Percentiles rank a stretch among this genome's conserved stretches.
These are phyloP conservation scores for Thalassarche chlororhynchos DNA, from an alignment of 2,113 vertebrate species.

Conservation along the genomic window DNA sequence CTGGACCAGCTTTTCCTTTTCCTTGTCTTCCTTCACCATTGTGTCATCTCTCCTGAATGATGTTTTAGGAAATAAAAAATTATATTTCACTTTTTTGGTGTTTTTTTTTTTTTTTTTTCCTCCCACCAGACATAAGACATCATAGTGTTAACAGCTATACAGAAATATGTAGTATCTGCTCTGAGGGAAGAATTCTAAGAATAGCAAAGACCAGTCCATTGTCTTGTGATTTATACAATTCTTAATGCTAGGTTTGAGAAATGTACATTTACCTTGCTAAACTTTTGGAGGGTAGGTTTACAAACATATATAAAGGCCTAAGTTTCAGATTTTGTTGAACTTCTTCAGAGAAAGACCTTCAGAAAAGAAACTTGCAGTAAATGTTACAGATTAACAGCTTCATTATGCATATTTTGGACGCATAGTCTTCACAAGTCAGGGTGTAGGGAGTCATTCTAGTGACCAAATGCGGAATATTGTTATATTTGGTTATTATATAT, in stretches of 20 bases:
- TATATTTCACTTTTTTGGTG: neutral
- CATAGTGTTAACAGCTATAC: neutral
- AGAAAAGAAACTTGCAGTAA: neutral
- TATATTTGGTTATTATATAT: neutral
- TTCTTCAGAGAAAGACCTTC: neutral
- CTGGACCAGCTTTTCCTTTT: neutral
- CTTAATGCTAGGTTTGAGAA: neutral
- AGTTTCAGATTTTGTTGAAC: neutral
- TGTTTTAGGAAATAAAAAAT: neutral
- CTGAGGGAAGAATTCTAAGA: neutral
- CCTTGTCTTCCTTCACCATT: neutral
- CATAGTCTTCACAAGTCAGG: neutral
- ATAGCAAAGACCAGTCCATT: neutral
- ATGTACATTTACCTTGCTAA: neutral
- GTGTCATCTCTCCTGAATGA: neutral
- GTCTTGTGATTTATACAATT: neutral
- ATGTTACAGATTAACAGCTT: neutral
- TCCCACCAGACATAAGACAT: accelerated
- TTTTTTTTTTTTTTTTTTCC: neutral
- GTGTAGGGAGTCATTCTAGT: neutral
- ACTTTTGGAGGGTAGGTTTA: neutral
- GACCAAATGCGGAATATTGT: neutral
- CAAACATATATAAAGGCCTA: neutral
- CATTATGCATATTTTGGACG: neutral
- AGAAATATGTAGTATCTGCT: neutral